These are phyloP conservation scores for Stercorarius parasiticus DNA, from an alignment of 2,113 vertebrate species.

Conservation along the genomic window DNA sequence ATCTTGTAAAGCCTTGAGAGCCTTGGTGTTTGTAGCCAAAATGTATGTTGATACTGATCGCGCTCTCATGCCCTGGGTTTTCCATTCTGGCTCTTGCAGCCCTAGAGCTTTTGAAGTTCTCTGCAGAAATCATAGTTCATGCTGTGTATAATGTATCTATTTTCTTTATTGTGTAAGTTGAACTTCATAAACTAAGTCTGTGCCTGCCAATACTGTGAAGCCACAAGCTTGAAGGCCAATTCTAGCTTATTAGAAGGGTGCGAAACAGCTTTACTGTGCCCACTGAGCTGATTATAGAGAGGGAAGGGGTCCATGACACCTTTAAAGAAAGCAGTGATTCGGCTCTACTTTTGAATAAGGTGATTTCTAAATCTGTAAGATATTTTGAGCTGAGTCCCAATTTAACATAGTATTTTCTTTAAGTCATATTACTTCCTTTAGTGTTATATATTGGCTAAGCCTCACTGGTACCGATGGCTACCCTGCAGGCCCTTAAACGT, in stretches of 20 bases:
- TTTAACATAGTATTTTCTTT: background rate
- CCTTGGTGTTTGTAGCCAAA: background rate
- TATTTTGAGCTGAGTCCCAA: background rate
- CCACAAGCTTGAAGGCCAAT: background rate
- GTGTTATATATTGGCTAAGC: background rate
- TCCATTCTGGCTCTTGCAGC: background rate
- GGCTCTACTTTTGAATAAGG: background rate
- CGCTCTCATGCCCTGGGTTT: background rate
- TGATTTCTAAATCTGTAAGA: background rate
- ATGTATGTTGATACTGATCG: background rate
- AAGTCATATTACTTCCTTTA: background rate
- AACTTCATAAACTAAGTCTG: background rate
- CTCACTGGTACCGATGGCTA: background rate
- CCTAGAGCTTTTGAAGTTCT: background rate
- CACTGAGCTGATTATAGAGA: background rate
- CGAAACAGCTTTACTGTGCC: background rate
- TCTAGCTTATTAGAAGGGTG: background rate
- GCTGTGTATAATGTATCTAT: background rate
- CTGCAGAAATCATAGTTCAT: background rate
- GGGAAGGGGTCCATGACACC: background rate
- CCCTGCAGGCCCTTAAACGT: background rate
- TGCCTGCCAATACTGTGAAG: background rate
- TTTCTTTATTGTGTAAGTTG: background rate
- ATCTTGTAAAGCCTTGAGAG: background rate
- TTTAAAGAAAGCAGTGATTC: background rate